These are phyloP conservation scores for Pinctada fucata DNA, from an alignment of 2,888 invertebrate species.

Conservation along the genomic window DNA sequence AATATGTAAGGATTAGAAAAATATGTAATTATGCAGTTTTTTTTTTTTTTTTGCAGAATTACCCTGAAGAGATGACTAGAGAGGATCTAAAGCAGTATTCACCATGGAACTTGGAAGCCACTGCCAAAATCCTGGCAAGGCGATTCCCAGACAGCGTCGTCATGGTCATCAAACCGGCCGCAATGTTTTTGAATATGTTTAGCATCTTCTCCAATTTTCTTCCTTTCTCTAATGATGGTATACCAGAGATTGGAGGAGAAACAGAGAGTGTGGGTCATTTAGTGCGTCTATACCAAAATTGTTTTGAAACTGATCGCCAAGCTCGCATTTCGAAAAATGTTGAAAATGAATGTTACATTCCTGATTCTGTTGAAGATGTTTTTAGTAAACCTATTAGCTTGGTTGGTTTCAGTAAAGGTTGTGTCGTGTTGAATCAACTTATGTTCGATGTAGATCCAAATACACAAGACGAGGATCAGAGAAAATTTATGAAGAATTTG, in stretches of 20 bases:
- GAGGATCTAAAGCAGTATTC: not conserved
- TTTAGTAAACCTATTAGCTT: conserved; percentile 72
- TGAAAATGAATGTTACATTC: not conserved
- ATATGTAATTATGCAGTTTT: no score
- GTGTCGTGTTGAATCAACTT: conserved; percentile 93
- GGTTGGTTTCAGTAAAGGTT: conserved; percentile 94
- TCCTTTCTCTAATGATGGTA: conserved; percentile 85
- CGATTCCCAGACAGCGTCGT: conserved; percentile 82
- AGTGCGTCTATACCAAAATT: conserved; percentile 79
- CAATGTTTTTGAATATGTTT: conserved; percentile 89
- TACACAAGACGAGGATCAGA: conserved; percentile 70
- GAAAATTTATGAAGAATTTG: conserved; percentile 79
- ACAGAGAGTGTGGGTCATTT: conserved; percentile 86
- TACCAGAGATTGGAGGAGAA: conserved; percentile 87
- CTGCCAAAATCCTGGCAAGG: conserved; percentile 83
- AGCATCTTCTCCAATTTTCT: conserved; percentile 94
- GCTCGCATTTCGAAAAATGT: not conserved
- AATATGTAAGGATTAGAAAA: no score
- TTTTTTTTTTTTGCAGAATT: conserved; percentile 81
- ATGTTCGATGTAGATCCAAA: conserved; percentile 87
- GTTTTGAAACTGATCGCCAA: conserved; percentile 7
- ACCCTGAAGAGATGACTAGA: conserved; percentile 86
- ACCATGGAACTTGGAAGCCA: conserved; percentile 88
- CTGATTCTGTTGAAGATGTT: conserved; percentile 5
- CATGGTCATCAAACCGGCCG: conserved; percentile 77